Base-by-base conservation (phyloP, 2,888 invertebrate genomes). In the Panzeria rudis region DNA sequence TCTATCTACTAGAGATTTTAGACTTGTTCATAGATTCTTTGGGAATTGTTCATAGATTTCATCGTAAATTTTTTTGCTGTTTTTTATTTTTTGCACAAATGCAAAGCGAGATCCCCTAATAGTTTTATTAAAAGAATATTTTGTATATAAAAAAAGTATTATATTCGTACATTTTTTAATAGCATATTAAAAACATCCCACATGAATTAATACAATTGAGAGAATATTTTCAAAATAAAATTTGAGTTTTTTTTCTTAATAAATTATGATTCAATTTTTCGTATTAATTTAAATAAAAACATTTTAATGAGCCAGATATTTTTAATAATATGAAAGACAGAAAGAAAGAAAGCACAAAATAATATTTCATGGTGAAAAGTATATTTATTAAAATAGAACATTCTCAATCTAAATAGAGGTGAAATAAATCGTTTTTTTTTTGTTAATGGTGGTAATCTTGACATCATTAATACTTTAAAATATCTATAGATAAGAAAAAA, bases 321-420 rank as follows among this genome's bases (percentile, higher is more conserved):
- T 59, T 50, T 52, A 52, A 52, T 52, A 8, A 68, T 23, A 23
- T n/a, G 25, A 62, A n/a, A 13, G 9, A 25, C 15, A 32, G 15
- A 59, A 68, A 20, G 23, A 61, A 69, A 69, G 25, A 52, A 9
- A 59, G 15, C 66, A 64, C 13, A 38, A 47, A 50, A 47, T 15
- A 47, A 77, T 59, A 68, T 78, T 64, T 77, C 66, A 77, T 59
- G 61, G 73, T 54, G 25, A 64, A 56, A 23, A 20, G 0, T 50
- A 15, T 69, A 13, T 69, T 72, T 56, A 71, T 72, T 15, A 72
- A 66, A 72, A 35, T 56, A 64, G 64, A 83, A 73, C 59, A 71
- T 83, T 83, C 29, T 56, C 52, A 61, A 69, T 54, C 17, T 44
- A 15, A 69, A 61, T 11, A 38, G 8, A 61, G 8, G 41, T 17